Percentiles rank a stretch among this genome's conserved stretches.
phyloP scores from a whole-genome alignment of 2,113 vertebrate species.

The Anguilla rostrata region DNA sequence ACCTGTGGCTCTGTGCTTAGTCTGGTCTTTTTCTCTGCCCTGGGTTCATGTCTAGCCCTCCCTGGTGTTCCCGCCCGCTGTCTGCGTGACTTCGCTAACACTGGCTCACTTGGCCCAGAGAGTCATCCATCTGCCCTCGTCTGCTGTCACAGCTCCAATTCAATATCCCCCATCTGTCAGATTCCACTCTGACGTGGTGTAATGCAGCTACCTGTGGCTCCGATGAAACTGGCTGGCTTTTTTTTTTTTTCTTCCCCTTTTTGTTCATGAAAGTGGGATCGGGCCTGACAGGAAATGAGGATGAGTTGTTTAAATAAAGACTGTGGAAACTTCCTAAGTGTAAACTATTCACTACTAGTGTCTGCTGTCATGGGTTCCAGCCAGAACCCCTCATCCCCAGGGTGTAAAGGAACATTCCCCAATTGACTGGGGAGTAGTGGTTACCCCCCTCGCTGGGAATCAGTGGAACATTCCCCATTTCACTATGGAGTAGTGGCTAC shows the following conservation, averaged over 20 bases:
- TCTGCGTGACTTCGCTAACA: too few relatives aligned
- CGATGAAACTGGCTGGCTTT: too few relatives aligned
- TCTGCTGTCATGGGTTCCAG: neutral
- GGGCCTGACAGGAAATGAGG: neutral
- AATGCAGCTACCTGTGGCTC: neutral
- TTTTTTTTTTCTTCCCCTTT: neutral
- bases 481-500: neutral
- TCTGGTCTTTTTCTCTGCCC: too few relatives aligned
- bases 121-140: neutral
- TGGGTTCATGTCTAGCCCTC: too few relatives aligned
- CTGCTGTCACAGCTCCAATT: neutral
- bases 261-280: neutral
- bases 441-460: too few relatives aligned
- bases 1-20: too few relatives aligned
- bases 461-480: neutral
- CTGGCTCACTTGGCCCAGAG: too few relatives aligned
- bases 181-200: neutral
- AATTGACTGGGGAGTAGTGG: too few relatives aligned
- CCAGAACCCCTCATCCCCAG: too few relatives aligned
- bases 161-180: neutral
- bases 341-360: neutral
- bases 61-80: too few relatives aligned
- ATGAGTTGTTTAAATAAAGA: neutral
- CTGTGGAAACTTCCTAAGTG: neutral
- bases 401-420: too few relatives aligned